These are phyloP conservation scores for Peribatodes rhomboidaria DNA, from an alignment of 2,888 invertebrate species.

Conservation along the genomic window DNA sequence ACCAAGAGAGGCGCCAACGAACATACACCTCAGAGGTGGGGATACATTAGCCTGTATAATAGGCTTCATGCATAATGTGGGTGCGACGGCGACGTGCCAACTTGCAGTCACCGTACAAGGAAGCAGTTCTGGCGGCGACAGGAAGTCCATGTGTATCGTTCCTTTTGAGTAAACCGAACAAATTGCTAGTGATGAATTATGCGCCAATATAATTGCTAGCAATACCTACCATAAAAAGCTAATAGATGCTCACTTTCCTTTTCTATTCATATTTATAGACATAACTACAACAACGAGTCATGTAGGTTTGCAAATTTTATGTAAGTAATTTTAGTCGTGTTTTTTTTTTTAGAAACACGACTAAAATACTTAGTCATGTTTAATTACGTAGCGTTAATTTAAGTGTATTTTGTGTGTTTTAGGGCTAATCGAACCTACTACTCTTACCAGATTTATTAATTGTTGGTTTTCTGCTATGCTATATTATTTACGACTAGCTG, in stretches of 20 bases:
- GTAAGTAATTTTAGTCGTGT: background rate
- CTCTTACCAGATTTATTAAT: no score
- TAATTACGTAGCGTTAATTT: no score
- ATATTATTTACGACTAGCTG: no score
- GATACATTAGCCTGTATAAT: conserved; percentile 12
- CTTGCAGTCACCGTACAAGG: conserved; percentile 57
- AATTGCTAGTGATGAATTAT: conserved; percentile 55
- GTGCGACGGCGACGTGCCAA: conserved; percentile 43
- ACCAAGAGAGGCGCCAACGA: conserved; percentile 1
- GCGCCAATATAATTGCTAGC: conserved; percentile 34
- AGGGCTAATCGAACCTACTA: background rate
- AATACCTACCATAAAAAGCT: conserved; percentile 36
- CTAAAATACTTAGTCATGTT: no score
- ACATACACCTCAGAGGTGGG: background rate
- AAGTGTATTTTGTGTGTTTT: background rate
- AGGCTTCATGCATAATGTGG: conserved; percentile 40
- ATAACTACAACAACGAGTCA: background rate
- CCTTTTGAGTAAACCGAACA: conserved; percentile 55
- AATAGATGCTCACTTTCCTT: conserved; percentile 41
- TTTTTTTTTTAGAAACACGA: no score
- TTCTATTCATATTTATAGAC: conserved; percentile 18
- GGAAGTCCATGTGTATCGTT: conserved; percentile 64
- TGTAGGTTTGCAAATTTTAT: background rate
- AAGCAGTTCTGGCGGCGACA: conserved; percentile 55
- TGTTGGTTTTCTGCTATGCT: no score